phyloP scores from a whole-genome alignment of 1,140 invertebrate species.

The Gerris buenoi region DNA sequence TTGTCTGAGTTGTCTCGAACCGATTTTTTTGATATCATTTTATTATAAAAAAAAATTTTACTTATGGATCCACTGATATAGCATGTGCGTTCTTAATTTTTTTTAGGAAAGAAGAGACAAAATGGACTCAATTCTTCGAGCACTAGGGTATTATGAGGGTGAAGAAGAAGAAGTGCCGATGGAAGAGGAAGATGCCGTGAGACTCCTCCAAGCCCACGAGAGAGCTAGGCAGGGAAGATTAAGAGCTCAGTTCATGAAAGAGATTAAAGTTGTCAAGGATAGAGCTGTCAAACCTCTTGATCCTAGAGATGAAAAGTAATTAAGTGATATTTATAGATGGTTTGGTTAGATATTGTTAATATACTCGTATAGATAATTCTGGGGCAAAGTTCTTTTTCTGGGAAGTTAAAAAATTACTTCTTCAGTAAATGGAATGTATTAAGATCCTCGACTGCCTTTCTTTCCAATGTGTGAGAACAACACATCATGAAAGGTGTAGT shows the following conservation, averaged over 20 bases:
- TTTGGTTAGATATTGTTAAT: no score
- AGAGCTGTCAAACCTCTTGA: constrained; percentile 34
- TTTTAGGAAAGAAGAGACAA: not conserved
- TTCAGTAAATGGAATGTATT: no score
- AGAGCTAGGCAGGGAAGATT: constrained; percentile 70
- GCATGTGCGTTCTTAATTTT: not conserved
- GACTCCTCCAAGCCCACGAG: constrained; percentile 77
- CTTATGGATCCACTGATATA: not conserved
- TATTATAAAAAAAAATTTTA: not conserved
- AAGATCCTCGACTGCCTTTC: no score
- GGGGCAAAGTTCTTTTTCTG: no score
- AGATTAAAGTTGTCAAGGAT: constrained; percentile 62
- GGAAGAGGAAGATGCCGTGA: constrained; percentile 67
- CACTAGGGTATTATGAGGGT: constrained; percentile 49
- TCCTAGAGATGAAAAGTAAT: constrained; percentile 30
- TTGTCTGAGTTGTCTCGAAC: no score
- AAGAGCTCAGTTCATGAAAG: constrained; percentile 73
- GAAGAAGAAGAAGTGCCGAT: constrained; percentile 37
- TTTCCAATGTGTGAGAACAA: no score
- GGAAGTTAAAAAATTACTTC: no score
- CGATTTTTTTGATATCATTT: no score
- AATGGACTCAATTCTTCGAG: constrained; percentile 21
- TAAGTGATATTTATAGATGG: no score
- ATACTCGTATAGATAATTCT: no score
- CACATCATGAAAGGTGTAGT: no score